phyloP scores from a whole-genome alignment of 2,888 invertebrate species.

The Leptopterna dolabrata region DNA sequence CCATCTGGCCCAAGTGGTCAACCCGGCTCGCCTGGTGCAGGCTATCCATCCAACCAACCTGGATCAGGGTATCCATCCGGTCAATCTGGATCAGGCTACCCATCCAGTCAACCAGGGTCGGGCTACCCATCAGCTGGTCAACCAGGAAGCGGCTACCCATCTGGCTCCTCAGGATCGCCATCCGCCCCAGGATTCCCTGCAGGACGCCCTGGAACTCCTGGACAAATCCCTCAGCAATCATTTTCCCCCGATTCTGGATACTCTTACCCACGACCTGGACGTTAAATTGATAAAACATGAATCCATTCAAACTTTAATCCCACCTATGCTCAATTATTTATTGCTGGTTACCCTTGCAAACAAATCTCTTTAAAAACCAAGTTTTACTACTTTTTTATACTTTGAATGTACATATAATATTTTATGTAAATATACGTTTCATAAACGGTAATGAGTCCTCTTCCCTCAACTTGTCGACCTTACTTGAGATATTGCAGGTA shows the following conservation, averaged over 20 bases:
- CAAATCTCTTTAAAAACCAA: not conserved
- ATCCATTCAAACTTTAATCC: not conserved
- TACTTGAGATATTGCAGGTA: too few species aligned
- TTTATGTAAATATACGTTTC: constrained; percentile 48
- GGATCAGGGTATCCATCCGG: constrained; percentile 10
- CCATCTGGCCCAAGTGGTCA: not conserved
- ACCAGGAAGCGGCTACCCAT: not conserved
- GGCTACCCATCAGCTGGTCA: not conserved
- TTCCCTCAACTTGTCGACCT: too few species aligned
- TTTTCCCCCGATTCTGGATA: constrained; percentile 68
- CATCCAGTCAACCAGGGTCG: not conserved
- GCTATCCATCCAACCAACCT: not conserved
- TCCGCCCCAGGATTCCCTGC: constrained; percentile 20
- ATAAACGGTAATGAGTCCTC: not conserved
- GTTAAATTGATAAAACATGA: constrained; percentile 63
- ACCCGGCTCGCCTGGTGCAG: not conserved
- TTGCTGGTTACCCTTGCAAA: constrained; percentile 33
- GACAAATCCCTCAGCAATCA: constrained; percentile 64
- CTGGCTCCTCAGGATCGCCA: not conserved
- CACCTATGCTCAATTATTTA: constrained; percentile 57
- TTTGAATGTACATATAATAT: constrained; percentile 29
- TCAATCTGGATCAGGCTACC: not conserved
- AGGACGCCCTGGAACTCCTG: constrained; percentile 64
- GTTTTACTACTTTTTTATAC: not conserved
- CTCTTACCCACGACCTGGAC: constrained; percentile 67